Evolutionary conservation across 2,888 invertebrate genomes (phyloP), one percentile per base, ranked within the genome.

Genomic region (Cheilosia impressa): DNA sequence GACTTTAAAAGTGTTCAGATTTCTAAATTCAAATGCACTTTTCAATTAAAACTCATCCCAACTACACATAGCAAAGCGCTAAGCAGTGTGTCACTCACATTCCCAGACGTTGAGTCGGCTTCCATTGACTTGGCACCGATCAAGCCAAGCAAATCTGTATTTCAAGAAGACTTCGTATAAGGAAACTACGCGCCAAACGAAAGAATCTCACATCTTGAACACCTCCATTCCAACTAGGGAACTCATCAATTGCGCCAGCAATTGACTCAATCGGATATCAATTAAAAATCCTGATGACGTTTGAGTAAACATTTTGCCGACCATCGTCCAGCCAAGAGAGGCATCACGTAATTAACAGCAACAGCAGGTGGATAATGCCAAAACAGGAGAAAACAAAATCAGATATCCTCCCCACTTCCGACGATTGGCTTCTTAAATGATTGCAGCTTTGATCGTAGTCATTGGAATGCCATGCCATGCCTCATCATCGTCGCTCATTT

Each of bases 381-480:
- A 83, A 83, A 72, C 73, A 66, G 78, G 72, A 38, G 13, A 38
- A 38, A 38, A 38, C 3, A 38, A 68, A 31, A 73, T 9, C 31
- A 45, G 58, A 45, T 76, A 50, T 31, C 62, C 38, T 50, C 57
- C 58, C 31, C 31, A 31, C 31, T 43, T 22, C 22, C n/a, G 22
- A 34, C 10, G 24, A 58, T 50, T 60, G 60, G 45, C 62, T 66
- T 73, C 68, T 66, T 73, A 73, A 83, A 73, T 63, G 78, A 78
- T 83, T 83, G 78, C 71, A 69, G 50, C 68, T 78, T 47, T 58
- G 83, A 83, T 83, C 47, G n/a, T 24, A 75, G 43, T 73, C 78
- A 78, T 78, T 73, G 83, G 83, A 83, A 78, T 83, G 71, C 83
- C 43, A 63, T 68, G 68, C 83, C 78, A 78, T 83, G 58, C 83